Base-by-base conservation (phyloP, 2,113 vertebrate genomes). In the Tetraodon nigroviridis region DNA sequence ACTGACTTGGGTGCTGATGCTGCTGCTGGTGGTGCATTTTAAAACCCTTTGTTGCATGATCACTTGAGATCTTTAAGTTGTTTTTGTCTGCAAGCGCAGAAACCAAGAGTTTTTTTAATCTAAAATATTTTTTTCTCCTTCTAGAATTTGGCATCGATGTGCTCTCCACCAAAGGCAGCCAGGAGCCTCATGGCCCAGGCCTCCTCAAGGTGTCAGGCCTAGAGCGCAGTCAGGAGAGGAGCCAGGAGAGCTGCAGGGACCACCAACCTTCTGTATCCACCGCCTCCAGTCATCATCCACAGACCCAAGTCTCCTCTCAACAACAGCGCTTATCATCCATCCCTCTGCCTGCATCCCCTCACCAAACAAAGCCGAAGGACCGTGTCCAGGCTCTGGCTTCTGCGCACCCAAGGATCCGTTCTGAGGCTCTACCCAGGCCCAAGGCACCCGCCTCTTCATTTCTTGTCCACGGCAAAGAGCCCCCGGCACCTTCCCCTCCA, bases 151-250 rank as follows among this genome's bases (percentile, higher is more conserved):
- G 91, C 70, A 76, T 93, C 61, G 75, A 92, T 40, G 42, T 91
- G 0, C 88, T 93, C 55, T 85, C 93, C 22, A 90, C 92, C 88
- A 92, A 94, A 91, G 92, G 89, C 83, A 90, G 90, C 91, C 92
- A 92, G 87, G 93, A 93, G 89, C 90, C 92, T 65, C 80, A 86
- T 69, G 92, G 93, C 82, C 91, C 90, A 10, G 92, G 91, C 78
- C 84, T 92, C 85, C 90, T 92, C 53, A 94, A 95, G 90, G 93
- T 98, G 85, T 98, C 96, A 66, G 96, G 96, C 86, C 85, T 98
- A 97, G 96, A 98, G 88, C 90, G 96, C 79, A 98, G 96, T 71
- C 96, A 97, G 88, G 95, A 98, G 90, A 93, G 92, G 86, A 98
- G 94, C 88, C 92, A 94, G 87, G 95, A 98, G 81, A 90, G 89